Conservation (phyloP, 2,113 vertebrate genomes). For the Leucopternis melanops region DNA sequence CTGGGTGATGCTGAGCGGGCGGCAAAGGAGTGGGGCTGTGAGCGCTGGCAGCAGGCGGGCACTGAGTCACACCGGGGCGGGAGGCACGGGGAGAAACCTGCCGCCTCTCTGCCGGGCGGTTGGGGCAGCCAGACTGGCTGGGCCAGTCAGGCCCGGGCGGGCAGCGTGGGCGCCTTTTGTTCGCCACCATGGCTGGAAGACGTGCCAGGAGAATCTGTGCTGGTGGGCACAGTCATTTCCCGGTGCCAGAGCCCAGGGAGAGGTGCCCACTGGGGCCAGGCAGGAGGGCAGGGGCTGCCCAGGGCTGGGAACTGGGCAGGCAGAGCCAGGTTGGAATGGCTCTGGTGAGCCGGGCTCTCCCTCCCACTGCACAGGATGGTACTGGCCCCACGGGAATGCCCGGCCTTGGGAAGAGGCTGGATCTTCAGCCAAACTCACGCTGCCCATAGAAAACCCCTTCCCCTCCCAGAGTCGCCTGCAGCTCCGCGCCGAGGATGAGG, state of each 20-base stretch:
- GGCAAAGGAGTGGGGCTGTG: fast-evolving
- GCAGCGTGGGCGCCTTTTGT: not conserved
- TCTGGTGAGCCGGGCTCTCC: fast-evolving
- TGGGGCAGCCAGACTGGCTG: slow-evolving; percentile 11
- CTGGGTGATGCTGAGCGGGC: not conserved
- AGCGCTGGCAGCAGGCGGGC: fast-evolving
- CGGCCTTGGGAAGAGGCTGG: not conserved
- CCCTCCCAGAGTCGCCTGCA: fast-evolving
- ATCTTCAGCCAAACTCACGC: not conserved
- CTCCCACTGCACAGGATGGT: not conserved
- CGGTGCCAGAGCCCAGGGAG: fast-evolving
- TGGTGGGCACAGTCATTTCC: not conserved
- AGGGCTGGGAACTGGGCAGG: not conserved
- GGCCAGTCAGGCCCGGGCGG: not conserved
- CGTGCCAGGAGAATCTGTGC: not conserved
- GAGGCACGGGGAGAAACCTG: not conserved
- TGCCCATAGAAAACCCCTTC: not conserved
- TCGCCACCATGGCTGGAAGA: not conserved
- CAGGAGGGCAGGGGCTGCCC: not conserved
- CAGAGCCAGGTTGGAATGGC: not conserved
- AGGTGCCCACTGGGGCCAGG: not conserved
- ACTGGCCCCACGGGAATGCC: not conserved
- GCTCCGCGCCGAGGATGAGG: fast-evolving
- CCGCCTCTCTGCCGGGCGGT: not conserved
- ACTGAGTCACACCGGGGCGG: not conserved